Percentiles rank a stretch among this genome's conserved stretches.
Conservation (phyloP, 1,140 invertebrate species). For the Eulimnadia texana region DNA sequence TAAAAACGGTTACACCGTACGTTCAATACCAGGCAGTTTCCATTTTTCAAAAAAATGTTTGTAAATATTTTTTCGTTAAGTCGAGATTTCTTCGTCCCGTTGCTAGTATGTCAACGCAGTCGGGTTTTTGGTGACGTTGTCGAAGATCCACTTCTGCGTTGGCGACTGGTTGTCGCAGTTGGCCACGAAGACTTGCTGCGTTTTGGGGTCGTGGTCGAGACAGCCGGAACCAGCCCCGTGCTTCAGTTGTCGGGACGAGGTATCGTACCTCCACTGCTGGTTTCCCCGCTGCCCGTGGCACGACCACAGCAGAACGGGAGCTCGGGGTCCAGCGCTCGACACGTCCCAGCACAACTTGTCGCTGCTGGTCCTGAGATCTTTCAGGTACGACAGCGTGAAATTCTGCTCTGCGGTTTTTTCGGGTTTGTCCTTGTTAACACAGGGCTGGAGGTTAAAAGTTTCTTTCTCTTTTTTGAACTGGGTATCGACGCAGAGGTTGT, state of each 20-base stretch:
- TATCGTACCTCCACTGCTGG: constrained; percentile 78
- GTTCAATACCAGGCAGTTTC: too few relatives aligned
- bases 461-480: constrained; percentile 47
- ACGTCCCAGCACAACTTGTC: constrained; percentile 80
- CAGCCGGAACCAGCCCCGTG: constrained; percentile 54
- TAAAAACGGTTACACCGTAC: too few relatives aligned
- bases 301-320: constrained; percentile 64
- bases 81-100: too few relatives aligned
- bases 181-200: constrained; percentile 53
- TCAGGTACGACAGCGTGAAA: constrained; percentile 69
- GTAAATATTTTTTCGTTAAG: too few relatives aligned
- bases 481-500: constrained; percentile 61
- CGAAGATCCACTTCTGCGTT: constrained; percentile 67
- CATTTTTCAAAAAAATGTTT: too few relatives aligned
- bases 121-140: constrained; percentile 47
- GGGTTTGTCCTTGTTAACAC: constrained; percentile 40
- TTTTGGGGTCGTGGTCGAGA: constrained; percentile 53
- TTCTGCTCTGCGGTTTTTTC: constrained; percentile 39
- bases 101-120: constrained; percentile 45
- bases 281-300: constrained; percentile 81
- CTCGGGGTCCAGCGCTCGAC: constrained; percentile 51
- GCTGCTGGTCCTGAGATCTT: constrained; percentile 69
- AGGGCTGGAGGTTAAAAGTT: constrained; percentile 44
- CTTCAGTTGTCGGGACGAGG: constrained; percentile 52
- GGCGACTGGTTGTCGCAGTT: constrained; percentile 45